phyloP scores from a whole-genome alignment of 2,113 vertebrate genomes.

The Sarotherodon lohbergeri region DNA sequence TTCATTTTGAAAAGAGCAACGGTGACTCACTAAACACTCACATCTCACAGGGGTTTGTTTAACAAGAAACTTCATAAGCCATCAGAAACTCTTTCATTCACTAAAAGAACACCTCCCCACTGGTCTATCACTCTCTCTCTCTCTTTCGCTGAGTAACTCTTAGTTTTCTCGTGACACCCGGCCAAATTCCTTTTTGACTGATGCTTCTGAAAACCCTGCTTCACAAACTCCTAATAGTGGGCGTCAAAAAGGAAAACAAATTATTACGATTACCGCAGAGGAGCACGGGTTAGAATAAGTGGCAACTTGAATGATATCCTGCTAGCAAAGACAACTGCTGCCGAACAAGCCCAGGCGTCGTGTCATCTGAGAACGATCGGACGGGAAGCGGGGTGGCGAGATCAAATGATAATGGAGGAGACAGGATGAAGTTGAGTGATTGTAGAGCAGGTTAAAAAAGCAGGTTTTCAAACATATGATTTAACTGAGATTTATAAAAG shows the following conservation, averaged over 20 bases:
- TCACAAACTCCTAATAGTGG: conserved; percentile 10
- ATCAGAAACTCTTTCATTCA: background rate
- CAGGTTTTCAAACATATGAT: conserved; percentile 21
- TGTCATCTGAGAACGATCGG: conserved; percentile 8
- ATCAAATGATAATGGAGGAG: conserved; percentile 40
- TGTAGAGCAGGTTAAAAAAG: background rate
- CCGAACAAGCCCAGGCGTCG: conserved; percentile 40
- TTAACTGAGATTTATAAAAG: conserved; percentile 11
- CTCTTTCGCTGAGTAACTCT: background rate
- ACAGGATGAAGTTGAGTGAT: conserved; percentile 14
- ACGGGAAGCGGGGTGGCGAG: background rate
- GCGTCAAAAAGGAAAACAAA: conserved; percentile 34
- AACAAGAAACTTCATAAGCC: background rate
- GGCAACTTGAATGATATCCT: conserved; percentile 40
- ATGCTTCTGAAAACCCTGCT: background rate
- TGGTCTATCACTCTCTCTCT: background rate
- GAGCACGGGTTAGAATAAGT: conserved; percentile 15
- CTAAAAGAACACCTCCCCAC: background rate
- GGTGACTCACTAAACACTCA: conserved; percentile 2
- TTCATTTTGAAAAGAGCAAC: background rate
- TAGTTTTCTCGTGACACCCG: background rate
- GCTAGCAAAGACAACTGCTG: conserved; percentile 13
- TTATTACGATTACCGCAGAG: conserved; percentile 29
- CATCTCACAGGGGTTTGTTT: background rate
- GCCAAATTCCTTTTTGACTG: conserved; percentile 43